Conservation (phyloP, 2,888 invertebrate genomes). For the Philhelius pedissequus region DNA sequence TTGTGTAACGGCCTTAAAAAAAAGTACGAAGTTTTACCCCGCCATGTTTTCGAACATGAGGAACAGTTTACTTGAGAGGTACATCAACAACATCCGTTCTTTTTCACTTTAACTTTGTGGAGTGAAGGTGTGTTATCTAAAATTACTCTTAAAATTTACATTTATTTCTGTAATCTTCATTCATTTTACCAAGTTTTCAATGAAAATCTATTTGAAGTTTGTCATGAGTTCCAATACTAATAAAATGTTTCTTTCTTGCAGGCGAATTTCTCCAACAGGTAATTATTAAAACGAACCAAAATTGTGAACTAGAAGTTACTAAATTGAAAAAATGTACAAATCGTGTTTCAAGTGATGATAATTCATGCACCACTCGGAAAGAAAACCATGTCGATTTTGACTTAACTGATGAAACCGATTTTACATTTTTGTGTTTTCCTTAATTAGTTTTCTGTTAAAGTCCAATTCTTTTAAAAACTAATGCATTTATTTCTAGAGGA, state of each 20-base stretch:
- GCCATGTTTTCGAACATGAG: slow-evolving; percentile 19
- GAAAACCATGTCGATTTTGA: slow-evolving; percentile 69
- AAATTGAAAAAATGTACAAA: not conserved
- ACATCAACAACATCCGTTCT: slow-evolving; percentile 69
- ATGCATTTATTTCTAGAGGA: slow-evolving; percentile 62
- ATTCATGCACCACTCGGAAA: slow-evolving; percentile 75
- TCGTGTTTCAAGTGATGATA: slow-evolving; percentile 70
- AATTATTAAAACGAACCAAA: slow-evolving; percentile 12
- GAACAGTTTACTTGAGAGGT: slow-evolving; percentile 38
- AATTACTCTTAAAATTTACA: not conserved
- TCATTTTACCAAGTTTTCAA: not conserved
- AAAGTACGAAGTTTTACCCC: not conserved
- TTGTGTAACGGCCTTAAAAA: not conserved
- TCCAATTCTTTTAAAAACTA: slow-evolving; percentile 21
- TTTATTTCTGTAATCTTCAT: slow-evolving; percentile 27
- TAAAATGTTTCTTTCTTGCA: slow-evolving; percentile 27
- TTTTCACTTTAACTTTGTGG: slow-evolving; percentile 69
- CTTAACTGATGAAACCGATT: slow-evolving; percentile 67
- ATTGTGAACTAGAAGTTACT: not conserved
- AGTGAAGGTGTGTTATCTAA: slow-evolving; percentile 70
- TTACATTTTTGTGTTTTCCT: not conserved
- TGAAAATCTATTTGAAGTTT: not conserved
- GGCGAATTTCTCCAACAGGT: slow-evolving; percentile 54
- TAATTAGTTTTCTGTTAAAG: not conserved
- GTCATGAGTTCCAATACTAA: not conserved